These are phyloP conservation scores for Puffinus mauretanicus DNA, from an alignment of 2,113 vertebrate species.

Conservation along the genomic window DNA sequence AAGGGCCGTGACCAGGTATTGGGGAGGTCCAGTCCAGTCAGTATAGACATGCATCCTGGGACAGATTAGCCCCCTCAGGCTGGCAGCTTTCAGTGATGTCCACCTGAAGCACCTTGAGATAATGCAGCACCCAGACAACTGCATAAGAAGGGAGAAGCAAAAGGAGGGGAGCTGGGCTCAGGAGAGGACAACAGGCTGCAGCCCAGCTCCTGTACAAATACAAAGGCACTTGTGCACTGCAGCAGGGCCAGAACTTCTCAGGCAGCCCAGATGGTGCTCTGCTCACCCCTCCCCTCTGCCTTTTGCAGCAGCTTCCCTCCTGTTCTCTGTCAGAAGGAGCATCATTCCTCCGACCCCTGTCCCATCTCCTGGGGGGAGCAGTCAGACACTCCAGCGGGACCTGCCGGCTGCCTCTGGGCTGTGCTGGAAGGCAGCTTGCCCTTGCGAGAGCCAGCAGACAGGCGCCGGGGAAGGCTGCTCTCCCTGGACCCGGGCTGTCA, in stretches of 20 bases:
- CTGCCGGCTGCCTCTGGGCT: rapidly evolving
- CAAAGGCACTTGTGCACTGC: neutral
- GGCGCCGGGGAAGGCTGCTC: rapidly evolving
- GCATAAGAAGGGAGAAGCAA: neutral
- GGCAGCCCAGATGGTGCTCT: neutral
- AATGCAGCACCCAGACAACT: neutral
- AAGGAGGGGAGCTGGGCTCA: neutral
- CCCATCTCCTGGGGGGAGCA: rapidly evolving
- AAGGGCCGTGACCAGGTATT: neutral
- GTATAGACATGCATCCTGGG: neutral
- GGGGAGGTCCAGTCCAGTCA: neutral
- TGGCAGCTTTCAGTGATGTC: neutral
- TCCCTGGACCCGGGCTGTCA: rapidly evolving
- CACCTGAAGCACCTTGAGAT: neutral
- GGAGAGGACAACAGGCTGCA: neutral
- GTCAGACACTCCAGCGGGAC: rapidly evolving
- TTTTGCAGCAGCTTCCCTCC: neutral
- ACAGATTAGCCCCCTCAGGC: neutral
- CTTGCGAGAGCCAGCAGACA: too few species aligned
- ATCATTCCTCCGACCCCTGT: neutral
- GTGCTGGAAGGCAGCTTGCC: neutral
- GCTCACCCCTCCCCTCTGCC: neutral
- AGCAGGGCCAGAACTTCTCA: neutral
- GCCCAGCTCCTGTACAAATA: neutral
- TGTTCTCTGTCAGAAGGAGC: neutral